These are phyloP conservation scores for Penelope pileata DNA, from an alignment of 2,113 vertebrate genomes.

Conservation along the genomic window DNA sequence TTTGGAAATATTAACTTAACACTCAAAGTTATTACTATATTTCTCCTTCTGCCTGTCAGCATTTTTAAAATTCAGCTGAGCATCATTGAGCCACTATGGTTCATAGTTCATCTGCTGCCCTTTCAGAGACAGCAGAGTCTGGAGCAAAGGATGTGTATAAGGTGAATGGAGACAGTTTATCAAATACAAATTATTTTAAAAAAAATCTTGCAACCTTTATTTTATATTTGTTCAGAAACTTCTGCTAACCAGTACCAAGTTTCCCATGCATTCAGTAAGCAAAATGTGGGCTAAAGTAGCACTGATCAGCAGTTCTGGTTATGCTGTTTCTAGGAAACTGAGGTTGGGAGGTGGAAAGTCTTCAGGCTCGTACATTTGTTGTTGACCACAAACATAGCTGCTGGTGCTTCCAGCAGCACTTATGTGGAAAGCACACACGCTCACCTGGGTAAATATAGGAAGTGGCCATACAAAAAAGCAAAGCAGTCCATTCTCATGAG, in stretches of 20 bases:
- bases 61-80: neutral
- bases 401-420: neutral
- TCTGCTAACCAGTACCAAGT: neutral
- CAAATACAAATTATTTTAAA: neutral
- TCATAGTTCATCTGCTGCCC: neutral
- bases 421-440: accelerated
- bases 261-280: accelerated
- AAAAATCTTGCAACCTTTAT: neutral
- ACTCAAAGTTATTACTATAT: neutral
- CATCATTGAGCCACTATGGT: neutral
- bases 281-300: neutral
- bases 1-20: neutral
- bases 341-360: no score
- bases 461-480: neutral
- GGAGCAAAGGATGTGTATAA: neutral
- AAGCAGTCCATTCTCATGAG: neutral
- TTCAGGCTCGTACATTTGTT: neutral
- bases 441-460: neutral
- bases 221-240: neutral
- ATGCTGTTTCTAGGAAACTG: neutral
- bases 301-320: neutral
- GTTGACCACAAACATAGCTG: neutral
- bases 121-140: neutral
- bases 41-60: neutral
- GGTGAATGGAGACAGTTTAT: neutral